Evolutionary conservation across 2,797 vertebrate genomes (phyloP), one percentile per base, ranked within the genome.

Genomic region (Salmo trutta): DNA sequence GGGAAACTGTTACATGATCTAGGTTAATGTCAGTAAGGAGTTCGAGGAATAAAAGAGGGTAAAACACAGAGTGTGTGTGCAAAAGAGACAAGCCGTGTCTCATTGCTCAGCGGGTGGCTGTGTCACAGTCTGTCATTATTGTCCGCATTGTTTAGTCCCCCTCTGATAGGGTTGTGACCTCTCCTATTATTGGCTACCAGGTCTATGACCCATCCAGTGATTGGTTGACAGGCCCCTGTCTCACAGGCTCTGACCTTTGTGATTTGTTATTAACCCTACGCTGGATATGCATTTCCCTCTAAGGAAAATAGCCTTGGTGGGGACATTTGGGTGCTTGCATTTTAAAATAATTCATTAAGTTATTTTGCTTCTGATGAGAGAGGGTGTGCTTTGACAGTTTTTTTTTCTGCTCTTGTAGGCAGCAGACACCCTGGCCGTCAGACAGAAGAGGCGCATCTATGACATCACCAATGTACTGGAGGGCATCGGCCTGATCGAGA

Each of bases 391-490:
- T 31, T 31, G 14, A 19, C 16, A 36, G 17, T 33, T n/a, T 8
- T 76, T 69, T 64, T 15, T 27, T 41, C 0, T 75, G 6, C 80
- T 75, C 41, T 79, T 74, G 77, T 85, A 99, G 98, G 97, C 97
- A 76, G 94, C 96, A 0, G 95, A 92, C 78, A 90, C 95, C 29
- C 85, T 99, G 83, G 96, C 95, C 75, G 95, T 97, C 59, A 90
- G 94, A 78, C 95, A 97, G 89, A 99, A 98, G 85, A 93, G 98
- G 59, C 93, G 97, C 52, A 97, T 99, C 88, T 99, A 99, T 0
- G 98, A 99, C 91, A 98, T 99, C 90, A 99, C 97, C 0, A 99
- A 97, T 75, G 98, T 99, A 47, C 90, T 99, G 86, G 97, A 98
- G 87, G 98, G 98, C 56, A 94, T 97, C 0, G 98, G 97, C 41